Base-by-base conservation (phyloP, 2,113 vertebrate genomes). In the Delphinus delphis region DNA sequence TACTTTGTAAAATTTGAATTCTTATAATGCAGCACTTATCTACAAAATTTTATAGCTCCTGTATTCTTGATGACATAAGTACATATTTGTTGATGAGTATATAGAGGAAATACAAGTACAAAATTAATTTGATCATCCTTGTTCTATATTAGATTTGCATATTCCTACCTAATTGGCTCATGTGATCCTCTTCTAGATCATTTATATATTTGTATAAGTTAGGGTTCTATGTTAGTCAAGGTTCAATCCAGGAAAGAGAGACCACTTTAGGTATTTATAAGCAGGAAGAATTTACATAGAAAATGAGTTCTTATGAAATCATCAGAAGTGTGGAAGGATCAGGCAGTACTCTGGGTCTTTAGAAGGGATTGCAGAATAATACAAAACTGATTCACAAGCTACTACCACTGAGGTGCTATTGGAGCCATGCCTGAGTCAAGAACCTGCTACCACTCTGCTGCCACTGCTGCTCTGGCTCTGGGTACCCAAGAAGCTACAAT, bases 1-100 rank as follows among this genome's bases (percentile, higher is more conserved):
- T 93, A 41, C 17, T 63, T 85, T 73, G 31, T 33, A 89, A 95
- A 91, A 79, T 77, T 83, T 44, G 36, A 96, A 80, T 96, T 73
- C 15, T 80, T 81, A 12, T 90, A 90, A 86, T 44, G 28, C 21
- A 87, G 44, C 7, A 7, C 21, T 91, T 85, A 91, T 50, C 50
- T 77, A 84, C 60, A 18, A 85, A 89, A 26, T 65, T 71, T 71
- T 93, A 31, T 83, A 68, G 33, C 17, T 87, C 31, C 58, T 86
- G 6, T 88, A 60, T 60, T 92, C 41, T 83, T 94, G 53, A 68
- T 38, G 44, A 62, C 14, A 62, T 21, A 76, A 60, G n/a, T 63
- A 62, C 1, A 18, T 84, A 55, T 13, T 44, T 86, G 20, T 71
- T 86, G 71, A 31, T 82, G 25, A 82, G 25, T 12, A 47, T 63